A percentile compares a stretch with the other conserved stretches of the same genome.
Conservation (phyloP, 2,797 vertebrate species). For the Malurus splendens region DNA sequence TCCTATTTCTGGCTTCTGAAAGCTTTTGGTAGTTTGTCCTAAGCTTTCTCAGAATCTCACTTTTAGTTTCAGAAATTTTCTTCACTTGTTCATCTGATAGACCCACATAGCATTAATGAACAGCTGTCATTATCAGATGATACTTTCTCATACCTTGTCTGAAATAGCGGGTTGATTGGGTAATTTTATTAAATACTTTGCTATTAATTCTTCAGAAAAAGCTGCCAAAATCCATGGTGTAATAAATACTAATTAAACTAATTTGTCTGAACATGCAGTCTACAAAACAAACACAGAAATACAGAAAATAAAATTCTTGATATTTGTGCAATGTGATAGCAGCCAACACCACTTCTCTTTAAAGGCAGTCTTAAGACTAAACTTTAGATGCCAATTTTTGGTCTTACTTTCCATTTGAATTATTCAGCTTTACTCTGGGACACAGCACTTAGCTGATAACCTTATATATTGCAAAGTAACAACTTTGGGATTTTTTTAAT, state of each 20-base stretch:
- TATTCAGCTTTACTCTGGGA: neutral
- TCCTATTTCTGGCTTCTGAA: neutral
- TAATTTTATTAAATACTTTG: neutral
- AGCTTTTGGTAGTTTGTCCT: neutral
- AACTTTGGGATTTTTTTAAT: neutral
- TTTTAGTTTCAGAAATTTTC: neutral
- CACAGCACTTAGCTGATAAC: neutral
- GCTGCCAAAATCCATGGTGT: neutral
- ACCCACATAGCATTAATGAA: neutral
- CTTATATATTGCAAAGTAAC: neutral
- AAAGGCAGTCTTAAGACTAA: neutral
- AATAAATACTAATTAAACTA: neutral
- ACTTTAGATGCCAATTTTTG: neutral
- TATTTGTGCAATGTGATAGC: neutral
- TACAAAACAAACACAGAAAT: neutral
- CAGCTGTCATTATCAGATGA: neutral
- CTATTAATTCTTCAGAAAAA: neutral
- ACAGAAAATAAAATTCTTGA: neutral
- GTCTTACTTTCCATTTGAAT: neutral
- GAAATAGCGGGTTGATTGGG: neutral
- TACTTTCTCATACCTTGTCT: neutral
- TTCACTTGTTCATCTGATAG: neutral
- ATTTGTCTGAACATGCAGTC: neutral
- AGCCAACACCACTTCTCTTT: neutral
- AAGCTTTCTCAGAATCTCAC: neutral